Conservation (phyloP, 2,888 invertebrate species). For the Tenthredo scrophulariae region DNA sequence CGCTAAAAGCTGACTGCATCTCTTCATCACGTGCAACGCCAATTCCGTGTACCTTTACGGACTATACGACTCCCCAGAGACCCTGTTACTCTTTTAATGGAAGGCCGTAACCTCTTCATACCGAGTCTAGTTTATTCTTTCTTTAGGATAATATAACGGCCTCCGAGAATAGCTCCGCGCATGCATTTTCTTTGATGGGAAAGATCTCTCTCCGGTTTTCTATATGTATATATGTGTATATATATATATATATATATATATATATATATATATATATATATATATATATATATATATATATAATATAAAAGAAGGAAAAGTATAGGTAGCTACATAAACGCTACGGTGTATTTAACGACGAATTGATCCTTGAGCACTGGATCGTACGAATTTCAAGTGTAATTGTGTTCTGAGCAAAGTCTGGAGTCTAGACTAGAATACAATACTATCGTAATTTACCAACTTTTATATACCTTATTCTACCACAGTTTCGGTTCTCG, state of each 20-base stretch:
- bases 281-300: not conserved
- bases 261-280: too few species aligned
- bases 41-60: constrained; percentile 9
- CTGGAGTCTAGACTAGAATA: constrained; percentile 12
- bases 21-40: constrained; percentile 36
- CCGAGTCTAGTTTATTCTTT: constrained; percentile 32
- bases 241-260: not conserved
- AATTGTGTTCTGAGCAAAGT: not conserved
- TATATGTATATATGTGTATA: not conserved
- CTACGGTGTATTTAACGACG: not conserved
- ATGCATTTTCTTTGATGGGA: constrained; percentile 29
- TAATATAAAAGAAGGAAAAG: not conserved
- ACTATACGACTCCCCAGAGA: constrained; percentile 43
- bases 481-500: not conserved
- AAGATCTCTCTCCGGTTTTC: constrained; percentile 2
- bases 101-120: constrained; percentile 40
- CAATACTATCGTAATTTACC: not conserved
- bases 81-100: constrained; percentile 52
- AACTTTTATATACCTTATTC: not conserved
- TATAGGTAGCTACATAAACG: not conserved
- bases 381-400: not conserved
- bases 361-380: not conserved
- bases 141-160: constrained; percentile 24
- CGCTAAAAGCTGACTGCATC: constrained; percentile 26
- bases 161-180: constrained; percentile 10